These are phyloP conservation scores for Betta splendens DNA, from an alignment of 2,797 vertebrate genomes.

Conservation along the genomic window DNA sequence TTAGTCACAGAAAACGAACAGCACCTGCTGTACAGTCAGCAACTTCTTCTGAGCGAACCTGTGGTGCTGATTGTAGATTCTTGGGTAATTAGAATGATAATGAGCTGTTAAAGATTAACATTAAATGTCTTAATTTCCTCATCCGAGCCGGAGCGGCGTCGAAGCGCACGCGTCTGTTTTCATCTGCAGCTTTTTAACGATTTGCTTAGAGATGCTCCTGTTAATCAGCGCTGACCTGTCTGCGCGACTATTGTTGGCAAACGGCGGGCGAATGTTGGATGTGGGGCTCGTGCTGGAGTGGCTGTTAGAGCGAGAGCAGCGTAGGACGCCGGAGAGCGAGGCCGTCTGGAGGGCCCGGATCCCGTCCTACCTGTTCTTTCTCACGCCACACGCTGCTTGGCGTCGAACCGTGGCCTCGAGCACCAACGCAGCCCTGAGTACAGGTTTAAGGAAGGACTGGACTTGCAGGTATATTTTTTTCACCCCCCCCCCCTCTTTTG, in stretches of 20 bases:
- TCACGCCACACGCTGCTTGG: constrained; percentile 35
- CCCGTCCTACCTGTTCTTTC: constrained; percentile 66
- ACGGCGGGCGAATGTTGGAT: constrained; percentile 9
- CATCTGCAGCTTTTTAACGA: constrained; percentile 33
- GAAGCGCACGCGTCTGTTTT: constrained; percentile 32
- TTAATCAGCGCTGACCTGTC: constrained; percentile 39
- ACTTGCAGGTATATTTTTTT: constrained; percentile 27
- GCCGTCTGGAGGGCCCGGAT: constrained; percentile 55
- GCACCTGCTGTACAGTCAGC: constrained; percentile 49
- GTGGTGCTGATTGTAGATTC: constrained; percentile 23
- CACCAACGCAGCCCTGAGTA: constrained; percentile 46
- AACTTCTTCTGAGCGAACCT: constrained; percentile 18
- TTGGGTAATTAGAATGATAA: constrained; percentile 37
- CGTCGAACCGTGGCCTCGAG: constrained; percentile 49
- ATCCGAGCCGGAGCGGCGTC: constrained; percentile 22
- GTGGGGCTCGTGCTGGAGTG: constrained; percentile 4
- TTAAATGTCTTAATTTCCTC: constrained; percentile 32
- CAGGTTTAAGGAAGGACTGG: constrained; percentile 30
- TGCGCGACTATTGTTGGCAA: constrained; percentile 9
- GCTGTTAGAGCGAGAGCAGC: constrained; percentile 12
- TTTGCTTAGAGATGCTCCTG: constrained; percentile 2
- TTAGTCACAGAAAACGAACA: constrained; percentile 17
- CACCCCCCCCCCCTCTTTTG: too few species aligned
- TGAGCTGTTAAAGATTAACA: constrained; percentile 33
- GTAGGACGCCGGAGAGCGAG: constrained; percentile 35